These are phyloP conservation scores for Rhynchopsitta pachyrhyncha DNA, from an alignment of 2,113 vertebrate genomes.

Conservation along the genomic window DNA sequence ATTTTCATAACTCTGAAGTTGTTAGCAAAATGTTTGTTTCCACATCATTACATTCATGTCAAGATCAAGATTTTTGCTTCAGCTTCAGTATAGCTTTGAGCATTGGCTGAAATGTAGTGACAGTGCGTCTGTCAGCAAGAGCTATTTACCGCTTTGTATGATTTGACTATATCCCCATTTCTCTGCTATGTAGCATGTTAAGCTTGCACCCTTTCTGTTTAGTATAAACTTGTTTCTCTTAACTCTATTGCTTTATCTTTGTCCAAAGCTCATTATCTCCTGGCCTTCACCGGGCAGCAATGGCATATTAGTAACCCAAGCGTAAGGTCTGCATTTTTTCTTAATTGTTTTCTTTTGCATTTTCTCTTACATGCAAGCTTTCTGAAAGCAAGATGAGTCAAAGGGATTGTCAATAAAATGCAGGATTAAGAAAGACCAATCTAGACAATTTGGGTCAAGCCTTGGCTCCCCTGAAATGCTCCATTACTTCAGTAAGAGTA, in stretches of 20 bases:
- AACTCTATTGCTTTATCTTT: background rate
- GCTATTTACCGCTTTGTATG: background rate
- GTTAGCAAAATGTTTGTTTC: background rate
- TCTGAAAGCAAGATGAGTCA: background rate
- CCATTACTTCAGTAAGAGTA: background rate
- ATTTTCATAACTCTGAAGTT: background rate
- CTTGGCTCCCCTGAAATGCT: background rate
- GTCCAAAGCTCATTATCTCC: background rate
- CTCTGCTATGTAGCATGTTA: background rate
- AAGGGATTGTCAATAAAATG: background rate
- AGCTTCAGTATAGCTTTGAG: background rate
- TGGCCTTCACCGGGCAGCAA: background rate
- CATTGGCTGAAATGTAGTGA: background rate
- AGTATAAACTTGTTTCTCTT: background rate
- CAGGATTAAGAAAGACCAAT: background rate
- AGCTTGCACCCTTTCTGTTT: background rate
- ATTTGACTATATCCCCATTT: background rate
- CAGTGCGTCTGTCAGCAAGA: background rate
- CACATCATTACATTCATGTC: background rate
- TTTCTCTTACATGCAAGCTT: background rate
- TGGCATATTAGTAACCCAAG: background rate
- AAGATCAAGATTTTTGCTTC: background rate
- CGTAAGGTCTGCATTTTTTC: background rate
- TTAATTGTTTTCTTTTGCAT: background rate
- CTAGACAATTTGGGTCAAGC: background rate